phyloP scores from a whole-genome alignment of 1,140 invertebrate species.

The Brachionus sp. region DNA sequence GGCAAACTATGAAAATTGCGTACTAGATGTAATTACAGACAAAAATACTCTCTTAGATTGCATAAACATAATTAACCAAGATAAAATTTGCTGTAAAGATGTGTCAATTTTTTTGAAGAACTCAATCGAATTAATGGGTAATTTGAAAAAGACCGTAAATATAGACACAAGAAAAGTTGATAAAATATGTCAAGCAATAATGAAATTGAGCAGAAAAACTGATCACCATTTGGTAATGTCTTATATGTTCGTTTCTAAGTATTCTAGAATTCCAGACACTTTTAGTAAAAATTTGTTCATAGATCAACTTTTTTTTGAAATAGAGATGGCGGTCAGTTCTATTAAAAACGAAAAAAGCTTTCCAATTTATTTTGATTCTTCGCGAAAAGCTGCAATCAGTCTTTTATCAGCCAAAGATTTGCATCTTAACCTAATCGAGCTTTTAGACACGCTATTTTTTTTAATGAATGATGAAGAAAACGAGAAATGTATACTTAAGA shows the following conservation, averaged over 20 bases:
- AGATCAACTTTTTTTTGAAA: not conserved
- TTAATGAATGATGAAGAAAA: not conserved
- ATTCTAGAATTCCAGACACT: not conserved
- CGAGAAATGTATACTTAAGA: not conserved
- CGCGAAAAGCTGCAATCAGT: not conserved
- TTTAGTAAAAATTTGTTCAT: conserved; percentile 1
- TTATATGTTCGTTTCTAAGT: not conserved
- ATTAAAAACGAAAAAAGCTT: not conserved
- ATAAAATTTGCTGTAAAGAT: not conserved
- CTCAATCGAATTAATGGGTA: not conserved
- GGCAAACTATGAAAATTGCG: not conserved
- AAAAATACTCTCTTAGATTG: not conserved
- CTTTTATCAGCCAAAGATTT: not conserved
- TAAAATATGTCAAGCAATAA: not conserved
- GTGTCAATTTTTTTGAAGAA: not conserved
- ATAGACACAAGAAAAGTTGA: not conserved
- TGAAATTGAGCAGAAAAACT: not conserved
- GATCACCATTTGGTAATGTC: not conserved
- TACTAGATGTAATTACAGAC: not conserved
- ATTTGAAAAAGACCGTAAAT: not conserved
- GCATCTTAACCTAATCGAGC: not conserved
- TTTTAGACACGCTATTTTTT: conserved; percentile 5
- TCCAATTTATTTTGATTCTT: conserved; percentile 27
- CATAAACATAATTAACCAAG: conserved; percentile 2
- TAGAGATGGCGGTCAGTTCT: not conserved